Conservation (phyloP, 1,140 invertebrate genomes). For the Marisa cornuarietis region DNA sequence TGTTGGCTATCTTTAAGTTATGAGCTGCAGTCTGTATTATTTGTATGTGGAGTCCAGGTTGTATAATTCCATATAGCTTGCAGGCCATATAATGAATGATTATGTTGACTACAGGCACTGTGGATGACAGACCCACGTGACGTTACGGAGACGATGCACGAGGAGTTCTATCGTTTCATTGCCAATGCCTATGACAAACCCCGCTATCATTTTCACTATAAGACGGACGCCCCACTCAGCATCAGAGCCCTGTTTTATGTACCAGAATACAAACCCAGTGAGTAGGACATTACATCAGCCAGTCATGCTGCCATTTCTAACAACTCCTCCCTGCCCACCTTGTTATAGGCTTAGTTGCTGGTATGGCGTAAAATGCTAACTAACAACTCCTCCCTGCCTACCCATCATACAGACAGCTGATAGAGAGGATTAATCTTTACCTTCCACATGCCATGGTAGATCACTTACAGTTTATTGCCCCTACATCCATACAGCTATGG, state of each 20-base stretch:
- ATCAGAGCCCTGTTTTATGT: conserved; percentile 92
- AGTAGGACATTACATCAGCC: conserved; percentile 24
- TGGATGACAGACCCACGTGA: conserved; percentile 93
- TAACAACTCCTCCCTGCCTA: too few species aligned
- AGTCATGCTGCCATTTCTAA: too few species aligned
- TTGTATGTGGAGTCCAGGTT: too few species aligned
- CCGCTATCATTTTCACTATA: conserved; percentile 67
- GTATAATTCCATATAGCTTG: not conserved
- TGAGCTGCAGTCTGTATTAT: too few species aligned
- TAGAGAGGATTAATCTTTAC: too few species aligned
- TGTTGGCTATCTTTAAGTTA: too few species aligned
- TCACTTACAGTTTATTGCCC: too few species aligned
- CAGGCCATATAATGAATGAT: not conserved
- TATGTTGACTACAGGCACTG: conserved; percentile 75
- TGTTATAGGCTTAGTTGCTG: not conserved
- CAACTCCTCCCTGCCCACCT: not conserved
- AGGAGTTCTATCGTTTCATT: conserved; percentile 88
- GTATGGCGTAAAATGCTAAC: not conserved
- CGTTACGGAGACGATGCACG: conserved; percentile 85
- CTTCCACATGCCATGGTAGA: too few species aligned
- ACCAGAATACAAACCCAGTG: conserved; percentile 80
- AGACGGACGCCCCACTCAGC: conserved; percentile 88
- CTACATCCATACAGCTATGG: too few species aligned
- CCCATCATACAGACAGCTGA: too few species aligned
- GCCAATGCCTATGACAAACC: conserved; percentile 86